Evolutionary conservation across 1,140 invertebrate species (phyloP).

Genomic region (Maniola jurtina): DNA sequence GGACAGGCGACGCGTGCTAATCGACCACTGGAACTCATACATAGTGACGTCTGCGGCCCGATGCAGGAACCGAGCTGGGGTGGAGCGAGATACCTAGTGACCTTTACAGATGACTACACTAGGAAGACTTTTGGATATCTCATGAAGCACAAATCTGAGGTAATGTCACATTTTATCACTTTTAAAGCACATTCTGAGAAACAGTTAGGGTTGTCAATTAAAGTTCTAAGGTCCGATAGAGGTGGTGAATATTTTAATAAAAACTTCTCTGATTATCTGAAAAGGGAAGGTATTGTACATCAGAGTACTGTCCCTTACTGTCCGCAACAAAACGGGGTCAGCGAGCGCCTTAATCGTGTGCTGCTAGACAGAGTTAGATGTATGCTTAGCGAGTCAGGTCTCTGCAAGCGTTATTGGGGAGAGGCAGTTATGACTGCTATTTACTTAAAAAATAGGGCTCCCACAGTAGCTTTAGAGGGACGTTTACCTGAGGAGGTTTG

Average conservation of each 20-base stretch:
- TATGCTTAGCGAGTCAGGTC: constrained; percentile 8
- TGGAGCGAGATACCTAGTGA: constrained; percentile 2
- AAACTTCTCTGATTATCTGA: constrained; percentile 1
- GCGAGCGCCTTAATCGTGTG: background rate
- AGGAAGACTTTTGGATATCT: constrained; percentile 3
- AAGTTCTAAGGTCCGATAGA: too few species aligned
- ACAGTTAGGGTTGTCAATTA: too few species aligned
- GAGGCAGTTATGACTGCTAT: constrained; percentile 12
- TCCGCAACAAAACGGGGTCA: constrained; percentile 10
- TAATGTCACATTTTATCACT: constrained; percentile 2
- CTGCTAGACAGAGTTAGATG: constrained; percentile 11
- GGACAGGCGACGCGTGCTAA: background rate
- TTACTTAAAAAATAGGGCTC: constrained; percentile 11
- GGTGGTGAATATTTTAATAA: constrained; percentile 9
- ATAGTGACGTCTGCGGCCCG: background rate
- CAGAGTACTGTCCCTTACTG: constrained; percentile 14
- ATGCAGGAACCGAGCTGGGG: constrained; percentile 6
- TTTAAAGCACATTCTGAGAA: background rate
- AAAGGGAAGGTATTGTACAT: constrained; percentile 3
- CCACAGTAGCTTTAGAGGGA: constrained; percentile 4
- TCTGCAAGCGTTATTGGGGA: constrained; percentile 6
- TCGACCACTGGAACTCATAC: background rate
- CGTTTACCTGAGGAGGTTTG: constrained; percentile 9
- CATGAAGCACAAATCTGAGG: constrained; percentile 6
- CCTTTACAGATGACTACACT: constrained; percentile 4